phyloP scores from a whole-genome alignment of 92 coral and sea anemone genomes.

The Zoanthus gigantus region DNA sequence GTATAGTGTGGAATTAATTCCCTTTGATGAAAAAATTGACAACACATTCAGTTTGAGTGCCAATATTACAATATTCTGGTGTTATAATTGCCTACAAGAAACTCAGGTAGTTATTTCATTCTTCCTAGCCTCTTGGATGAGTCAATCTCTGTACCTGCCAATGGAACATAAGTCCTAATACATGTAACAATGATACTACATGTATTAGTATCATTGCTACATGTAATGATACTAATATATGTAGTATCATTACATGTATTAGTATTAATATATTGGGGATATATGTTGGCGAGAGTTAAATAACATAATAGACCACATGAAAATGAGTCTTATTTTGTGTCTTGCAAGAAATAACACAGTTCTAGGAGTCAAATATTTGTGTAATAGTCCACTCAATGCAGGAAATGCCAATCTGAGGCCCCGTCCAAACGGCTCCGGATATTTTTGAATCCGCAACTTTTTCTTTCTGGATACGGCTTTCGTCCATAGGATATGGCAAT shows the following conservation, averaged over 20 bases:
- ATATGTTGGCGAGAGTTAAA: constrained; percentile 13
- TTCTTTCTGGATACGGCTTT: too few relatives aligned
- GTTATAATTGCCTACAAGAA: too few relatives aligned
- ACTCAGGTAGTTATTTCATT: not conserved
- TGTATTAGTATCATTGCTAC: too few relatives aligned
- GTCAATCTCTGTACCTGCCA: not conserved
- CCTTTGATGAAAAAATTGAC: too few relatives aligned
- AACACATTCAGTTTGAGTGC: too few relatives aligned
- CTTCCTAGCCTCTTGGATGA: not conserved
- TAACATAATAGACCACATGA: constrained; percentile 6
- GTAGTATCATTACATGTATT: not conserved
- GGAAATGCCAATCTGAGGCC: not conserved
- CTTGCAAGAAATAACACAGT: not conserved
- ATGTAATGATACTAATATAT: not conserved
- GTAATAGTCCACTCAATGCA: constrained; percentile 17
- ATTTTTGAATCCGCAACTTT: too few relatives aligned
- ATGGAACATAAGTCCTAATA: constrained; percentile 2
- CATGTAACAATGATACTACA: not conserved
- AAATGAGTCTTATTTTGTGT: not conserved
- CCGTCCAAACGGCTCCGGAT: too few relatives aligned
- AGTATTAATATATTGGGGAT: not conserved
- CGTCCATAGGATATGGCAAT: too few relatives aligned
- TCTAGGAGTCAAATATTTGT: not conserved
- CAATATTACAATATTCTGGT: too few relatives aligned
- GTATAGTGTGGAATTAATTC: not conserved